These are phyloP conservation scores for Xylophagus ater DNA, from an alignment of 2,888 invertebrate species.

Conservation along the genomic window DNA sequence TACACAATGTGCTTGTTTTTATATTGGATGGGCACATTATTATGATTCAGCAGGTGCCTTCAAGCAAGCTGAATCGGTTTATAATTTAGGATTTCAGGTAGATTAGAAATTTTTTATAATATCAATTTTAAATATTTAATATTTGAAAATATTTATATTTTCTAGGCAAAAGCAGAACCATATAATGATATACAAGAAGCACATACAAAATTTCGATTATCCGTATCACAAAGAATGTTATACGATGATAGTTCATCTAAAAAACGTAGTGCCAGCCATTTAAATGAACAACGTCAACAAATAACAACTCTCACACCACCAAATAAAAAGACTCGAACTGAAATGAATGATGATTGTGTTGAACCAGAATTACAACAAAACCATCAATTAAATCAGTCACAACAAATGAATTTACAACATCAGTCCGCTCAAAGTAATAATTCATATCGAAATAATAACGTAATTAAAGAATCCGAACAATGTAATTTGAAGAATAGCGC, in stretches of 20 bases:
- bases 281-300: constrained; percentile 59
- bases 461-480: constrained; percentile 7
- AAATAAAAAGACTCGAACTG: constrained; percentile 5
- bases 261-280: constrained; percentile 44
- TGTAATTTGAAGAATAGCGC: constrained; percentile 20
- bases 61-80: constrained; percentile 74
- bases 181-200: constrained; percentile 62
- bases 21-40: constrained; percentile 81
- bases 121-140: no score
- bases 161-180: constrained; percentile 67
- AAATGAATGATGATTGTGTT: constrained; percentile 1
- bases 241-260: constrained; percentile 50
- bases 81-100: constrained; percentile 58
- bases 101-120: neutral
- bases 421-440: constrained; percentile 19
- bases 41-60: constrained; percentile 72
- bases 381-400: neutral
- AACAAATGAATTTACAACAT: constrained; percentile 10
- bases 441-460: no score
- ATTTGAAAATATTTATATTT: no score
- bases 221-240: constrained; percentile 55
- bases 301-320: constrained; percentile 49
- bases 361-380: no score
- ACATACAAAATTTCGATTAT: constrained; percentile 62
- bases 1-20: constrained; percentile 69